Evolutionary conservation across 2,797 vertebrate genomes (phyloP).

Genomic region (Acanthurus tractus): DNA sequence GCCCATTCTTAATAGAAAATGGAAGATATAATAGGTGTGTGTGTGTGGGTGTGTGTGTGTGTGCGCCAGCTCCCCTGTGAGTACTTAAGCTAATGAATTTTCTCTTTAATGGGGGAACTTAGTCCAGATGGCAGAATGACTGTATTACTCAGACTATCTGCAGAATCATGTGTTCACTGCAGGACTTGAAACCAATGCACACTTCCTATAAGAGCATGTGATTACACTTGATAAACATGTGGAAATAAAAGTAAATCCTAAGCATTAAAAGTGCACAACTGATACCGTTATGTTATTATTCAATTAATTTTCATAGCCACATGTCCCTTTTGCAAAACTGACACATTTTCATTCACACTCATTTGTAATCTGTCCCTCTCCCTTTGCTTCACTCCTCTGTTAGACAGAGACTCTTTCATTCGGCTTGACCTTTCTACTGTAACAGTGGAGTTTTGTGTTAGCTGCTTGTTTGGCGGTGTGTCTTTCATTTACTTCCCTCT

Average conservation of each 20-base stretch:
- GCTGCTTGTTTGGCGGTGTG: conserved; percentile 8
- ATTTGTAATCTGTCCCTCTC: conserved; percentile 11
- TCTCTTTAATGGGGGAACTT: conserved; percentile 69
- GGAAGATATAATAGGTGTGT: conserved; percentile 36
- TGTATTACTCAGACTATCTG: conserved; percentile 43
- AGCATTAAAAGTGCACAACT: not conserved
- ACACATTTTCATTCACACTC: not conserved
- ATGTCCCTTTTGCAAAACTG: not conserved
- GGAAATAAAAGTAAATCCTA: conserved; percentile 4
- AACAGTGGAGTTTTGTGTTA: conserved; percentile 4
- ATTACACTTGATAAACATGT: conserved; percentile 8
- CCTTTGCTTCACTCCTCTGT: not conserved
- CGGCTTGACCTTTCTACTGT: conserved; percentile 17
- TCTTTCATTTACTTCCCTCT: conserved; percentile 12
- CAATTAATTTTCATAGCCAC: conserved; percentile 4
- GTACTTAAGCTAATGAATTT: conserved; percentile 79
- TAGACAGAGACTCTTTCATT: not conserved
- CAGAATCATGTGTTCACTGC: conserved; percentile 37
- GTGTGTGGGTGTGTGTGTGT: conserved; percentile 2
- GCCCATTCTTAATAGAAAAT: conserved; percentile 56
- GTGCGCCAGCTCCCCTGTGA: conserved; percentile 56
- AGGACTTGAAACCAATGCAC: conserved; percentile 18
- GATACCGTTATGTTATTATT: not conserved
- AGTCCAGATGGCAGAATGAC: conserved; percentile 55
- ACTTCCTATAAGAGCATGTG: conserved; percentile 16